Percentiles rank a stretch among this genome's conserved stretches.
Evolutionary conservation across 2,888 invertebrate species (phyloP).

Genomic region (Clanis bilineata): DNA sequence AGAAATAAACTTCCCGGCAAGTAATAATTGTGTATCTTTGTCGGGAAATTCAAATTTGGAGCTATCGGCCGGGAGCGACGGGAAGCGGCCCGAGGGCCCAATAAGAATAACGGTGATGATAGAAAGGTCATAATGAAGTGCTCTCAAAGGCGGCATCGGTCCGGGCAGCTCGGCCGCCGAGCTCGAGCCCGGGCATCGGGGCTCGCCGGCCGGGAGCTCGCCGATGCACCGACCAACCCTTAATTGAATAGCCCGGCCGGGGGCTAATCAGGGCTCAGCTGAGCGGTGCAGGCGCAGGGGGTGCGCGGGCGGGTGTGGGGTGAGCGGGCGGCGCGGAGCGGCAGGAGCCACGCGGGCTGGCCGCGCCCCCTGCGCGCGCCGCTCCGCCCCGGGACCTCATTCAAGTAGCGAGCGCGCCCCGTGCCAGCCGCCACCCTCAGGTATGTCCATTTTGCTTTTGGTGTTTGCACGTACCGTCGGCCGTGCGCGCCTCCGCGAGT

Average conservation of each 20-base stretch:
- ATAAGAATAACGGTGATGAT: conserved; percentile 61
- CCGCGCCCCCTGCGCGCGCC: conserved; percentile 85
- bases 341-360: conserved; percentile 81
- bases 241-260: conserved; percentile 80
- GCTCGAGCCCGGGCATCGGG: conserved; percentile 33
- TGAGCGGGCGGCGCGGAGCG: conserved; percentile 49
- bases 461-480: conserved; percentile 71
- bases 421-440: conserved; percentile 79
- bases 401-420: conserved; percentile 79
- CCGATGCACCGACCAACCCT: conserved; percentile 75
- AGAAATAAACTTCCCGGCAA: not conserved
- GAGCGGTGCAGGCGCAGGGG: conserved; percentile 57
- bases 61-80: conserved; percentile 22
- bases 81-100: conserved; percentile 41
- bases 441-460: conserved; percentile 81
- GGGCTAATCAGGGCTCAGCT: conserved; percentile 80
- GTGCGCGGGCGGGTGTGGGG: not conserved
- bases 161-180: conserved; percentile 45
- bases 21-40: conserved; percentile 8
- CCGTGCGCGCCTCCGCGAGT: conserved; percentile 72
- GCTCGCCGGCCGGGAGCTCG: conserved; percentile 49
- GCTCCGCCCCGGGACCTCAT: conserved; percentile 76
- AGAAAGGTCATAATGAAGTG: conserved; percentile 69
- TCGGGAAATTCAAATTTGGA: conserved; percentile 12
- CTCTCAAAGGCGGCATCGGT: conserved; percentile 57